These are phyloP conservation scores for Erethizon dorsatum DNA, from an alignment of 2,797 vertebrate genomes.

Conservation along the genomic window DNA sequence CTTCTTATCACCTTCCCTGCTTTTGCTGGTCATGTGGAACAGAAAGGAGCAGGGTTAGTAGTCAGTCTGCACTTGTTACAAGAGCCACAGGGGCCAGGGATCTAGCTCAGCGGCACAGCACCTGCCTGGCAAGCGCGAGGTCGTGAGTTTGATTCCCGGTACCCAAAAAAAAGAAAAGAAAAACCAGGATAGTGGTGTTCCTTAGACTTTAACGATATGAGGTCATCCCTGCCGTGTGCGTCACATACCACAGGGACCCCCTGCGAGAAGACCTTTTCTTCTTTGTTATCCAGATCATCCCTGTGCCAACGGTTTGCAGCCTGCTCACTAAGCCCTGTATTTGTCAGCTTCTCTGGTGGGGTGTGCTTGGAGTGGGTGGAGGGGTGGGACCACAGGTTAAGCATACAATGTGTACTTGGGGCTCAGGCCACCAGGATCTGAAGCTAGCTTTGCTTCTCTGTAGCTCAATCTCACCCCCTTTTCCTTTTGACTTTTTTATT, in stretches of 20 bases:
- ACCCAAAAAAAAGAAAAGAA: too few species aligned
- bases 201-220: background rate
- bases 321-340: rapidly evolving
- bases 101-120: too few species aligned
- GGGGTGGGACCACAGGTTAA: too few species aligned
- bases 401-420: rapidly evolving
- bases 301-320: rapidly evolving
- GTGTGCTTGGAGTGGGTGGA: rapidly evolving
- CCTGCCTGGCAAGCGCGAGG: too few species aligned
- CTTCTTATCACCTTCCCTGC: rapidly evolving
- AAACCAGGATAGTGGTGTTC: rapidly evolving
- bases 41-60: background rate
- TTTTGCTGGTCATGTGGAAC: rapidly evolving
- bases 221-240: background rate
- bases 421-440: background rate
- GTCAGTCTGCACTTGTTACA: background rate
- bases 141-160: too few species aligned
- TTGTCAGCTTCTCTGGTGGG: rapidly evolving
- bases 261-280: rapidly evolving
- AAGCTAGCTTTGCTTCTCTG: background rate
- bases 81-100: background rate
- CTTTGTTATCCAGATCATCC: background rate
- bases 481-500: background rate
- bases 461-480: background rate
- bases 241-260: rapidly evolving